phyloP scores from a whole-genome alignment of 2,888 invertebrate genomes.

The Diplolepis rosae region DNA sequence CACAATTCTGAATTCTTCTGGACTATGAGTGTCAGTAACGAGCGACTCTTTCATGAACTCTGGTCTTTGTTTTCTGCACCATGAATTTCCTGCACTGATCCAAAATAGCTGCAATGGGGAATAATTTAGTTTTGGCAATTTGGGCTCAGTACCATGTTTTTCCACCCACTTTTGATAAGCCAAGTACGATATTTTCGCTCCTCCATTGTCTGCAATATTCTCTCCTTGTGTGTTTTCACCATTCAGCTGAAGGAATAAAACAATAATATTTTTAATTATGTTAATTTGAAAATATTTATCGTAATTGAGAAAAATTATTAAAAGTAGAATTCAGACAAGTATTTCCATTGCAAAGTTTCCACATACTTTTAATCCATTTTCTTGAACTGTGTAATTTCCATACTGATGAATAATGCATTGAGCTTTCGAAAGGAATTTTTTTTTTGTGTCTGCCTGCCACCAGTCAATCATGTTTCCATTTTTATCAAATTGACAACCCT shows the following conservation, averaged over 20 bases:
- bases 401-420: slow-evolving; percentile 96
- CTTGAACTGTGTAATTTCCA: slow-evolving; percentile 89
- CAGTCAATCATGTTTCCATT: slow-evolving; percentile 93
- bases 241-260: slow-evolving; percentile 81
- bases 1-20: slow-evolving; percentile 79
- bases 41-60: slow-evolving; percentile 86
- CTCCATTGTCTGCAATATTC: slow-evolving; percentile 96
- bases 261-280: neutral
- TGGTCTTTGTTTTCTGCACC: slow-evolving; percentile 78
- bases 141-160: slow-evolving; percentile 79
- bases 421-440: slow-evolving; percentile 87
- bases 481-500: slow-evolving; percentile 93
- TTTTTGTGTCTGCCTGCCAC: slow-evolving; percentile 91
- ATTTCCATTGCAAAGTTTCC: too few species aligned
- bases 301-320: too few species aligned
- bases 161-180: slow-evolving; percentile 86
- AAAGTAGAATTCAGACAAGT: neutral
- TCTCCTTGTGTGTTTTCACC: slow-evolving; percentile 95
- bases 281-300: too few species aligned
- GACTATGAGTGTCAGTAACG: slow-evolving; percentile 87
- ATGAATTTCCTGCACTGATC: slow-evolving; percentile 78
- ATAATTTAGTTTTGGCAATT: slow-evolving; percentile 83
- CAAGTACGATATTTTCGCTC: slow-evolving; percentile 91
- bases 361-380: slow-evolving; percentile 83
- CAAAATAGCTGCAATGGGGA: slow-evolving; percentile 81